Percentiles rank a stretch among this genome's conserved stretches.
Evolutionary conservation across 2,888 invertebrate genomes (phyloP).

Genomic region (Cabera pusaria): DNA sequence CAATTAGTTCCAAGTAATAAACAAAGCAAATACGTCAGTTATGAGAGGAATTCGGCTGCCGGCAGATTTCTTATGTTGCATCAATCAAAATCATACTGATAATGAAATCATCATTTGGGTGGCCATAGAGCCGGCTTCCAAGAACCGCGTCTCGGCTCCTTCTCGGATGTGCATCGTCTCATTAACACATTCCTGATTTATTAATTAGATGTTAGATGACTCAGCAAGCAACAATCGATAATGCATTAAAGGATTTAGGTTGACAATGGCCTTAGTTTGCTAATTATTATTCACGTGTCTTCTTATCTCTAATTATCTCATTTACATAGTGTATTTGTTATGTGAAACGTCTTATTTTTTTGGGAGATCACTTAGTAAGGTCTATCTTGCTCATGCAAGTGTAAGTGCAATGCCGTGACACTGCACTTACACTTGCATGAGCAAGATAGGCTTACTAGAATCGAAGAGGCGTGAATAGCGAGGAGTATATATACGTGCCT

Average conservation of each 20-base stretch:
- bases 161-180: conserved; percentile 57
- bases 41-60: conserved; percentile 74
- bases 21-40: conserved; percentile 72
- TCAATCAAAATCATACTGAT: conserved; percentile 84
- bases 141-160: conserved; percentile 60
- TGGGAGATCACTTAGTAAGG: no score
- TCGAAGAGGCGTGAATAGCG: no score
- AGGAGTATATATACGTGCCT: no score
- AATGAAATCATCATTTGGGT: conserved; percentile 84
- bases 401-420: no score
- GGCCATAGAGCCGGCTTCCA: conserved; percentile 75
- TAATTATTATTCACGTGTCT: no score
- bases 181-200: conserved; percentile 82
- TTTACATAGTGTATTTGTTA: no score
- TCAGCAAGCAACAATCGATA: conserved; percentile 22
- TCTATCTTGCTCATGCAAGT: no score
- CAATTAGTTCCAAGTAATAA: conserved; percentile 81
- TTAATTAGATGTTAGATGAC: conserved; percentile 69
- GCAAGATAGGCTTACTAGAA: no score
- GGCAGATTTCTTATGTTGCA: conserved; percentile 74
- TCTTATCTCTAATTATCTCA: no score
- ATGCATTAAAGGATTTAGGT: conserved; percentile 18
- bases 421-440: no score
- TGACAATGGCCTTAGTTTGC: no score
- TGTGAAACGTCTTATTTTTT: no score